These are phyloP conservation scores for Laothoe populi DNA, from an alignment of 2,888 invertebrate genomes.

Conservation along the genomic window DNA sequence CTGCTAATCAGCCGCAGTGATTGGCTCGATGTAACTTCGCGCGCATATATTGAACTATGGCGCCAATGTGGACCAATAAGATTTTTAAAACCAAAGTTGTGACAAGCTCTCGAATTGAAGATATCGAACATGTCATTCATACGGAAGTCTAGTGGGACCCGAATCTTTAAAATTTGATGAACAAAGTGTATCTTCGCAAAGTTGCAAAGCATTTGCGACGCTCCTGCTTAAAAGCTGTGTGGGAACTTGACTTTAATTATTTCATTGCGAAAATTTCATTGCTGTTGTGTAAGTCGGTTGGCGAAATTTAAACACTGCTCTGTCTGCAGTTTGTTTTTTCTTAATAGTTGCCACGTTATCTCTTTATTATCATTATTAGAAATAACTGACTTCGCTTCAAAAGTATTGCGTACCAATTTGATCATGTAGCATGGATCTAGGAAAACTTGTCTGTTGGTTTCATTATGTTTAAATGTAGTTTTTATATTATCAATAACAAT, in stretches of 20 bases:
- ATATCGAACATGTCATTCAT: conserved; percentile 32
- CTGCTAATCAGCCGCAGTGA: too few species aligned
- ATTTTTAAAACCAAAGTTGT: not conserved
- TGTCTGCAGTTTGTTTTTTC: conserved; percentile 31
- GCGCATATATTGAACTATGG: too few species aligned
- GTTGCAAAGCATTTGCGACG: conserved; percentile 34
- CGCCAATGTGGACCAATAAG: not conserved
- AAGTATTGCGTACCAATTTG: conserved; percentile 35
- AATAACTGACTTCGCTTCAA: conserved; percentile 33
- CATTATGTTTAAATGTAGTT: conserved; percentile 37
- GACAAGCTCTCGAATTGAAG: not conserved
- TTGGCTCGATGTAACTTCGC: too few species aligned
- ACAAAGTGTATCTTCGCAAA: conserved; percentile 28
- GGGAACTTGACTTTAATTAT: conserved; percentile 38
- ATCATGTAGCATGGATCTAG: conserved; percentile 34
- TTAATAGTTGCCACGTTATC: conserved; percentile 30
- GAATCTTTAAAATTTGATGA: conserved; percentile 26
- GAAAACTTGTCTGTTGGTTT: conserved; percentile 22
- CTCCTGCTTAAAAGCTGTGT: conserved; percentile 37
- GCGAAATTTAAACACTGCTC: conserved; percentile 33
- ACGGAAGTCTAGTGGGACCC: conserved; percentile 31
- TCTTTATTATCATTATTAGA: conserved; percentile 23
- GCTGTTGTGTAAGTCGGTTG: conserved; percentile 31
- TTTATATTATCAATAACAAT: conserved; percentile 24
- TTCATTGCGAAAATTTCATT: conserved; percentile 34